Conservation (phyloP, 2,113 vertebrate species). For the Pithys albifrons region DNA sequence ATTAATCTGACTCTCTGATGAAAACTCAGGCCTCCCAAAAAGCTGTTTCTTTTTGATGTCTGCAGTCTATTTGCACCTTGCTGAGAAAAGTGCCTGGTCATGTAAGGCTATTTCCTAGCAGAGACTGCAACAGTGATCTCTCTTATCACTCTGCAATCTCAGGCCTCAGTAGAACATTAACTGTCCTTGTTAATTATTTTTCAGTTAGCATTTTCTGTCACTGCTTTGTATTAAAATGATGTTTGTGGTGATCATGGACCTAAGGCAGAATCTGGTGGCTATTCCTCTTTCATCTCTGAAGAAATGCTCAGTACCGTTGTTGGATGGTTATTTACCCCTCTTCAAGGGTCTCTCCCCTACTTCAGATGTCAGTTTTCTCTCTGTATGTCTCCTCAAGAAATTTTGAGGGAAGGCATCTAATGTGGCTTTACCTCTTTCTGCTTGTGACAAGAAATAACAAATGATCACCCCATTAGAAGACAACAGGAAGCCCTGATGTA, state of each 20-base stretch:
- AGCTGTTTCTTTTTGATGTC: background rate
- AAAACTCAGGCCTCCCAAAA: background rate
- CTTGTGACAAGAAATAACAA: background rate
- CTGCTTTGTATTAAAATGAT: background rate
- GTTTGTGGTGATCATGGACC: background rate
- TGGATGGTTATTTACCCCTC: background rate
- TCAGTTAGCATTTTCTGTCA: background rate
- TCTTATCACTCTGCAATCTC: background rate
- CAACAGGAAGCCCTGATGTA: background rate
- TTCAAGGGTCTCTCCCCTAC: background rate
- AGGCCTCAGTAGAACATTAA: background rate
- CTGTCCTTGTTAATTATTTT: background rate
- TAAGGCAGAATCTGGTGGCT: background rate
- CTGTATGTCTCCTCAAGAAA: background rate
- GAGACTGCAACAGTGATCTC: background rate
- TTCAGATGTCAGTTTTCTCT: background rate
- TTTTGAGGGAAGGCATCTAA: background rate
- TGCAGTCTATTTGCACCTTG: background rate
- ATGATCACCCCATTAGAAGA: background rate
- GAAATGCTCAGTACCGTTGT: background rate
- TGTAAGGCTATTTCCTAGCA: background rate
- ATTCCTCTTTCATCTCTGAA: background rate
- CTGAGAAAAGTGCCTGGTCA: background rate
- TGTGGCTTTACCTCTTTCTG: background rate
- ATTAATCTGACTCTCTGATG: background rate